Evolutionary conservation across 2,888 invertebrate genomes (phyloP), one percentile per base, ranked within the genome.

Genomic region (Buathra laborator): DNA sequence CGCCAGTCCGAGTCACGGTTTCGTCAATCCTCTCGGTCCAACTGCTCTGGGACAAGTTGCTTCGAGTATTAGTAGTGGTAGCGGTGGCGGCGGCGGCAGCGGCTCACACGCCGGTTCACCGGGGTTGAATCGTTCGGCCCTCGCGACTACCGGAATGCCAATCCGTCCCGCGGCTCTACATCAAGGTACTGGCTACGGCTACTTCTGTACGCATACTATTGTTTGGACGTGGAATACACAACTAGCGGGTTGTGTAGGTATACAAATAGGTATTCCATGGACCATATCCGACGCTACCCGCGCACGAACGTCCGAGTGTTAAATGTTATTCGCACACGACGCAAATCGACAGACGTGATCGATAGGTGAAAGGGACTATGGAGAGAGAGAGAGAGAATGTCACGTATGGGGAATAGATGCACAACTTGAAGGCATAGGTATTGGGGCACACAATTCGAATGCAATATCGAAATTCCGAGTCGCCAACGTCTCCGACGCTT

Each of bases 21-120:
- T 93, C 86, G 92, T 93, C 85, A 93, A 93, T 88, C 93, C 93
- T 46, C 91, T 93, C 79, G 93, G 93, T 48, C 93, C 93, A 48
- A 89, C 89, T 70, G 90, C 90, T 74, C 88, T 90, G 80, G 89
- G 89, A 81, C 91, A 90, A 86, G 64, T 71, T 43, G 76, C 46
- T 59, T 66, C 67, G 75, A 85, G 68, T 43, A 51, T 74, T 75
- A 64, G 80, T 68, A 48, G 67, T 53, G 76, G 64, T 66, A 53
- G 62, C 16, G 67, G 62, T 59, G 51, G 72, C 74, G 83, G 91
- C 83, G 48, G 62, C 16, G 67, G 62, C 48, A 51, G 72, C 74
- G 83, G 91, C 83, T 88, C 91, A 84, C 91, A 91, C 89, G 70
- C 87, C 75, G 86, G 83, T 87, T 87, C 85, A 59, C 85, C 82